A percentile compares a stretch with the other conserved stretches of the same genome.
phyloP scores from a whole-genome alignment of 2,113 vertebrate species.

The Boulengeromyrus knoepffleri region DNA sequence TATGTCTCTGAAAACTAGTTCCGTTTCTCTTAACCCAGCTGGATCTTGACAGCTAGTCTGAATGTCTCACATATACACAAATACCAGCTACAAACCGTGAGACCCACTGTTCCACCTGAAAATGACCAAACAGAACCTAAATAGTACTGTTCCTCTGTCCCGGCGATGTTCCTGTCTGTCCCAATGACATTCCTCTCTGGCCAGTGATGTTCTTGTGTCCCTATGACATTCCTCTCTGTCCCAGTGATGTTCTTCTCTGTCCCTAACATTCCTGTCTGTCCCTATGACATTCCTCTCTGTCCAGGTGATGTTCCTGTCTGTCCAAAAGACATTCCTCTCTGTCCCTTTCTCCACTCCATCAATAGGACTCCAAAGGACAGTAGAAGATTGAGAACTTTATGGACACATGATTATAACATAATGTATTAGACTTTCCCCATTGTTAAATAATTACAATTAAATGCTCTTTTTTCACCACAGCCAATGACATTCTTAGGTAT shows the following conservation, averaged over 20 bases:
- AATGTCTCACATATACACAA: neutral
- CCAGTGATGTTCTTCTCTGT: neutral
- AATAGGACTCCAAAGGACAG: neutral
- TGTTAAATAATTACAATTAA: neutral
- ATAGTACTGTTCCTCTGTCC: neutral
- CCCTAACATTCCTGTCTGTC: neutral
- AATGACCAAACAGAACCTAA: neutral
- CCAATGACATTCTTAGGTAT: neutral
- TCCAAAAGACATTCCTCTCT: neutral
- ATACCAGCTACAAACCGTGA: neutral
- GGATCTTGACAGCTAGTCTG: neutral
- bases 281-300: neutral
- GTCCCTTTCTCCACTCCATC: neutral
- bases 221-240: neutral
- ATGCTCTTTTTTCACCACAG: neutral
- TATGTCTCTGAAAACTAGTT: neutral
- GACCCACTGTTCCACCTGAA: neutral
- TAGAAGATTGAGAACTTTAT: neutral
- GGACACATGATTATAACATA: neutral
- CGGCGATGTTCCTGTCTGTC: neutral
- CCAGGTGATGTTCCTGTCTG: neutral
- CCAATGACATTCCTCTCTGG: too few species aligned
- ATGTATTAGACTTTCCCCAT: neutral
- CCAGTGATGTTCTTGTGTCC: neutral
- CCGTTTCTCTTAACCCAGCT: neutral